Evolutionary conservation across 1,140 invertebrate genomes (phyloP).

Genomic region (Drosophila serrata): DNA sequence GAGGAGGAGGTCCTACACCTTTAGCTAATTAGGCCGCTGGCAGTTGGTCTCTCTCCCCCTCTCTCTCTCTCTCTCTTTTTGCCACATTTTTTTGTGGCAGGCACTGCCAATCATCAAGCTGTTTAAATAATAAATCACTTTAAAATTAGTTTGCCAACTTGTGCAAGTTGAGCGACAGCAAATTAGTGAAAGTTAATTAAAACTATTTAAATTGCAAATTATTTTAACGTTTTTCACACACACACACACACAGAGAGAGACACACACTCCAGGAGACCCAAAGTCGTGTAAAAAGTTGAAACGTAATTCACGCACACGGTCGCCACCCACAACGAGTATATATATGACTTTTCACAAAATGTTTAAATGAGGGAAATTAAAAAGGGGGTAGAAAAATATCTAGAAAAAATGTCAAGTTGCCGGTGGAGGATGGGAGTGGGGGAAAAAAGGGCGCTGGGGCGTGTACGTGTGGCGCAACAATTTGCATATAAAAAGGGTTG

Average conservation of each 20-base stretch:
- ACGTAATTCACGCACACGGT: constrained; percentile 43
- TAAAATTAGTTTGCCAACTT: constrained; percentile 84
- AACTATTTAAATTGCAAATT: constrained; percentile 84
- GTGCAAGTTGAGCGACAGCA: constrained; percentile 73
- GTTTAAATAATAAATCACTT: constrained; percentile 84
- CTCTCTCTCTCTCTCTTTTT: not conserved
- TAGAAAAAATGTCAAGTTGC: constrained; percentile 77
- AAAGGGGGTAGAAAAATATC: constrained; percentile 53
- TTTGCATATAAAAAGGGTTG: constrained; percentile 84
- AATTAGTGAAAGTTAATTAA: constrained; percentile 84
- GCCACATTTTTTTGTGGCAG: constrained; percentile 22
- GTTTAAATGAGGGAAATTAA: constrained; percentile 78
- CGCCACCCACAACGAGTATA: constrained; percentile 26
- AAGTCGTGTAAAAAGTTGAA: constrained; percentile 60
- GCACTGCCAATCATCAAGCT: constrained; percentile 73
- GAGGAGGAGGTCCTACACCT: constrained; percentile 22
- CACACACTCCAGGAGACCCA: constrained; percentile 14
- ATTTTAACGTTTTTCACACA: constrained; percentile 72
- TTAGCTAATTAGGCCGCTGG: constrained; percentile 67
- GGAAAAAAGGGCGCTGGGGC: constrained; percentile 11
- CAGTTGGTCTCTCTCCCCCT: constrained; percentile 25
- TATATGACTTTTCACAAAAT: constrained; percentile 64
- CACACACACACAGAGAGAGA: constrained; percentile 5
- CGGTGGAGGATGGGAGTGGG: constrained; percentile 1
- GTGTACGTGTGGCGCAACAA: constrained; percentile 76